Percentiles rank a stretch among this genome's conserved stretches.
These are phyloP conservation scores for Microtus oregoni DNA, from an alignment of 2,113 vertebrate genomes.

Conservation along the genomic window DNA sequence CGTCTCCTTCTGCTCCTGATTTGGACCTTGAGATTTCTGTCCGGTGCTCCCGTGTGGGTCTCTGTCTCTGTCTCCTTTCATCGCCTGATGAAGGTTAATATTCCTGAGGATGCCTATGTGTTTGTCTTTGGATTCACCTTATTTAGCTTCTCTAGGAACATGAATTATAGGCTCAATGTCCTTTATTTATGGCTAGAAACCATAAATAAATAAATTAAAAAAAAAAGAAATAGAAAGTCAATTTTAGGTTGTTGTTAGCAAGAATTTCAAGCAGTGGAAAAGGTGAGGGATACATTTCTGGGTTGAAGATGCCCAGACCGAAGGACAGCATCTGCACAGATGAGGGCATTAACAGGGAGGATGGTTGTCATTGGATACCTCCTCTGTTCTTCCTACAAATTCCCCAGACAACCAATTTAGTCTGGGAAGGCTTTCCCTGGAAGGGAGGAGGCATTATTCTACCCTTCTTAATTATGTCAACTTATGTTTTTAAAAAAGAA, in stretches of 20 bases:
- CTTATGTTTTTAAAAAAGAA: conserved; percentile 40
- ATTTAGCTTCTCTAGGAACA: no score
- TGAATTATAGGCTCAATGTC: no score
- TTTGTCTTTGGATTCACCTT: no score
- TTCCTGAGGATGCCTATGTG: no score
- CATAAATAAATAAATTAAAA: no score
- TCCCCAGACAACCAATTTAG: conserved; percentile 55
- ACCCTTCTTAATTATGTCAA: conserved; percentile 42
- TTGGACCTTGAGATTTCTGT: no score
- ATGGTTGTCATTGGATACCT: conserved; percentile 14
- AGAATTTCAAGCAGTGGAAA: conserved; percentile 29
- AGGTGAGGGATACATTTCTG: conserved; percentile 15
- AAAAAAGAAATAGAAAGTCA: no score
- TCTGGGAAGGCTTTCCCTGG: conserved; percentile 26
- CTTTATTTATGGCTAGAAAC: no score
- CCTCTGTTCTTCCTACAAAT: conserved; percentile 18
- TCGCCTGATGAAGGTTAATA: no score
- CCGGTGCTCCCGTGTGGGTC: no score
- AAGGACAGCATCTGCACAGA: background rate
- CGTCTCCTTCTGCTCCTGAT: no score
- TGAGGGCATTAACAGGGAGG: background rate
- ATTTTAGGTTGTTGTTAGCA: conserved; percentile 50
- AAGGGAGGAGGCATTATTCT: background rate
- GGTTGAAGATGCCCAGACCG: background rate
- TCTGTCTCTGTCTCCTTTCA: no score